A percentile compares a stretch with the other conserved stretches of the same genome.
phyloP scores from a whole-genome alignment of 1,140 invertebrate genomes.

The Leptoteleia sp. region DNA sequence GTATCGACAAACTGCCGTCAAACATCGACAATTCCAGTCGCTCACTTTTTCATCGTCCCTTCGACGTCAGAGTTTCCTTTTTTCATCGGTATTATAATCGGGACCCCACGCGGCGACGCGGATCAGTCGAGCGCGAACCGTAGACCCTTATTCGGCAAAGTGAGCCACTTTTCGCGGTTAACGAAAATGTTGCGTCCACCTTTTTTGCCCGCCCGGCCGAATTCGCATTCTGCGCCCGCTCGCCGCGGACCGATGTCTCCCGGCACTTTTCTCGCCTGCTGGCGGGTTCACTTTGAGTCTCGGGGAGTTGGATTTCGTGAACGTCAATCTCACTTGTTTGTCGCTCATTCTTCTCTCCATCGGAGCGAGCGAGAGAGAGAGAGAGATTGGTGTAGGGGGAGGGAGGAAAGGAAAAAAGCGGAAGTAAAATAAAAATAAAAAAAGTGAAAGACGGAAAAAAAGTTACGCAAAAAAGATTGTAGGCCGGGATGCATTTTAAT shows the following conservation, averaged over 20 bases:
- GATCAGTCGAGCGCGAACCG: slow-evolving; percentile 71
- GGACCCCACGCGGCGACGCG: slow-evolving; percentile 76
- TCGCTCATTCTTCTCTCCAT: slow-evolving; percentile 19
- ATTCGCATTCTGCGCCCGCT: slow-evolving; percentile 29
- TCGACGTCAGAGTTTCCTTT: slow-evolving; percentile 68
- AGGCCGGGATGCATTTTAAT: no score
- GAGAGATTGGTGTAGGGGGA: no score
- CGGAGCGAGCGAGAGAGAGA: no score
- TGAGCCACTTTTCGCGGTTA: slow-evolving; percentile 71
- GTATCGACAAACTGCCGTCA: slow-evolving; percentile 63
- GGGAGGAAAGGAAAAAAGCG: no score
- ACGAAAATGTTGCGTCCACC: slow-evolving; percentile 67
- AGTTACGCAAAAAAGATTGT: no score
- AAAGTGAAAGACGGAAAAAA: no score
- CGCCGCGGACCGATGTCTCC: slow-evolving; percentile 14
- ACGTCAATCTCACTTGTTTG: slow-evolving; percentile 56
- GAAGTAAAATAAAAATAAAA: no score
- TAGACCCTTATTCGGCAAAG: slow-evolving; percentile 65
- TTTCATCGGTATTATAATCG: slow-evolving; percentile 61
- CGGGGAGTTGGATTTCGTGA: slow-evolving; percentile 55
- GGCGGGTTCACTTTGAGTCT: slow-evolving; percentile 21
- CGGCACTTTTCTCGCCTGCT: slow-evolving; percentile 23
- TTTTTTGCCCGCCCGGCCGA: slow-evolving; percentile 53
- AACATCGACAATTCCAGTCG: slow-evolving; percentile 53
- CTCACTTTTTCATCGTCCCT: slow-evolving; percentile 62